phyloP scores from a whole-genome alignment of 2,113 vertebrate species.

The Tyto alba region DNA sequence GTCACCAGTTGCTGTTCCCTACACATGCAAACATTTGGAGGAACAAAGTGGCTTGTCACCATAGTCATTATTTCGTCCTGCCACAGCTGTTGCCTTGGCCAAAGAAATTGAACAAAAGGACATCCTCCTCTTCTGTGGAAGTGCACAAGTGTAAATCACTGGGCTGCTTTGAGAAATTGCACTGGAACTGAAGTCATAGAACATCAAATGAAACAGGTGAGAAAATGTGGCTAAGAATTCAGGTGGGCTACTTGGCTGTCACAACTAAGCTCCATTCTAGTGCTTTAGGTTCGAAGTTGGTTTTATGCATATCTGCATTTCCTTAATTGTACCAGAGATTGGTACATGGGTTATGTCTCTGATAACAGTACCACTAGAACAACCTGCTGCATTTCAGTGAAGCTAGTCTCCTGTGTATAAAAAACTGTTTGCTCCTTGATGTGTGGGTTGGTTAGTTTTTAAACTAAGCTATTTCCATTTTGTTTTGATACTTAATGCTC shows the following conservation, averaged over 20 bases:
- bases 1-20: not conserved
- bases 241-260: not conserved
- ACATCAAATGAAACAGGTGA: not conserved
- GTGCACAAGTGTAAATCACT: not conserved
- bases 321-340: not conserved
- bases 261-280: not conserved
- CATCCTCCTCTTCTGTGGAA: not conserved
- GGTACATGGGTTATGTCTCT: not conserved
- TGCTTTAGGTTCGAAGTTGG: not conserved
- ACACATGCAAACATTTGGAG: slow-evolving; percentile 42
- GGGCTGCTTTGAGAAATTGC: not conserved
- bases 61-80: not conserved
- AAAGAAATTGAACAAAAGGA: not conserved
- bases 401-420: too few relatives aligned
- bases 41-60: slow-evolving; percentile 54
- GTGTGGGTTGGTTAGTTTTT: not conserved
- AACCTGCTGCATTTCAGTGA: not conserved
- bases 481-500: not conserved
- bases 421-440: not conserved
- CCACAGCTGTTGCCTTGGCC: not conserved
- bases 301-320: not conserved
- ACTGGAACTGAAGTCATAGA: rapidly evolving
- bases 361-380: not conserved
- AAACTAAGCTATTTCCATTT: not conserved
- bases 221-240: not conserved